Conservation (phyloP, 2,797 vertebrate genomes). For the Falco naumanni region DNA sequence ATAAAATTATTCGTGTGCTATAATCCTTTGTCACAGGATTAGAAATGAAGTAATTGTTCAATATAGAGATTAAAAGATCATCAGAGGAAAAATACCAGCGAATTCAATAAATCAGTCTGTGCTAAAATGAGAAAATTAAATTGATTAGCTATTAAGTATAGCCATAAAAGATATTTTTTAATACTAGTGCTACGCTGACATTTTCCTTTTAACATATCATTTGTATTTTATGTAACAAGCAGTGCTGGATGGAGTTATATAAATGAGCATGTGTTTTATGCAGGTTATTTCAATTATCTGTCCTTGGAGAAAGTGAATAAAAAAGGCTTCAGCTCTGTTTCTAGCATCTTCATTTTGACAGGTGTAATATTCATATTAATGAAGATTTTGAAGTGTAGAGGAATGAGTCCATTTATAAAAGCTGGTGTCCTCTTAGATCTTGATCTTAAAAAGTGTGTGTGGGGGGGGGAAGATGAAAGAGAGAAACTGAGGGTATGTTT, state of each 20-base stretch:
- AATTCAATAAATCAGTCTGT: background rate
- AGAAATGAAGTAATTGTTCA: background rate
- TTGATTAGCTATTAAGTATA: background rate
- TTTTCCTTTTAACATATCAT: background rate
- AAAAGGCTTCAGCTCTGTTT: conserved; percentile 26
- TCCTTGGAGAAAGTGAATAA: conserved; percentile 51
- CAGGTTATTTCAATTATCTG: conserved; percentile 30
- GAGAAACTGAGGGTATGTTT: background rate
- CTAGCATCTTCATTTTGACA: conserved; percentile 24
- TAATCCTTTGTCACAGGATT: background rate
- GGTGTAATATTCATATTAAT: conserved; percentile 6
- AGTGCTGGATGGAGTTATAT: background rate
- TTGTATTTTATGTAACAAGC: conserved; percentile 37
- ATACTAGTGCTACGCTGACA: background rate
- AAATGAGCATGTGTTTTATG: background rate
- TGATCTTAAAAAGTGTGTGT: background rate
- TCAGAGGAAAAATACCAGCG: background rate
- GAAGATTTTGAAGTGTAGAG: background rate
- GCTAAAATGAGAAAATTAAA: background rate
- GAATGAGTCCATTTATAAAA: background rate
- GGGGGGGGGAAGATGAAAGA: background rate
- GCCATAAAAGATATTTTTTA: background rate
- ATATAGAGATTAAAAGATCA: background rate
- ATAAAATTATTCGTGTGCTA: background rate
- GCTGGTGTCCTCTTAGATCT: background rate